A percentile compares a stretch with the other conserved stretches of the same genome.
phyloP scores from a whole-genome alignment of 2,888 invertebrate genomes.

The Thera britannica region DNA sequence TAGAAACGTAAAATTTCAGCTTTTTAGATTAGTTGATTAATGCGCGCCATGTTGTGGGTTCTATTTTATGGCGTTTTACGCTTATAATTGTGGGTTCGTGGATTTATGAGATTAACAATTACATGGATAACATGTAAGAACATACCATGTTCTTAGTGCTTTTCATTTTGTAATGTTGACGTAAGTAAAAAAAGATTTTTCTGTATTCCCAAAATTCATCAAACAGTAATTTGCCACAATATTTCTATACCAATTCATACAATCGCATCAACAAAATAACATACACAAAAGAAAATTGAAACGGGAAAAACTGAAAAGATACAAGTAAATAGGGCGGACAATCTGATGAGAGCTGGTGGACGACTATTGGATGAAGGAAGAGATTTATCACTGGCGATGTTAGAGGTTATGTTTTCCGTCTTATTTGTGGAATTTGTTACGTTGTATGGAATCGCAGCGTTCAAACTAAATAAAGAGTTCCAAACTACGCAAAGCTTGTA shows the following conservation, averaged over 20 bases:
- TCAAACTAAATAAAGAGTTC: background rate
- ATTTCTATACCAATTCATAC: constrained; percentile 20
- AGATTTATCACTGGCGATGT: constrained; percentile 71
- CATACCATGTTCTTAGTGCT: no score
- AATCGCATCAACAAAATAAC: constrained; percentile 40
- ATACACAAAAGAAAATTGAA: constrained; percentile 78
- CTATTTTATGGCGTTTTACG: no score
- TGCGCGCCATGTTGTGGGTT: no score
- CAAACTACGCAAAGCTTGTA: no score
- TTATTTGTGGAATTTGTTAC: constrained; percentile 4
- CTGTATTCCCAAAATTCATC: constrained; percentile 12
- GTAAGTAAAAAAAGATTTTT: background rate
- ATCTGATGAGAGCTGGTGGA: constrained; percentile 73
- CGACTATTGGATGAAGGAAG: constrained; percentile 73
- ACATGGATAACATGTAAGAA: no score
- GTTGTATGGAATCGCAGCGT: background rate
- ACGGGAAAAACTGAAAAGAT: constrained; percentile 70
- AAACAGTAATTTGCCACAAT: constrained; percentile 9
- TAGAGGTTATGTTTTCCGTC: constrained; percentile 26
- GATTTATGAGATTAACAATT: no score
- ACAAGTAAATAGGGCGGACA: constrained; percentile 72
- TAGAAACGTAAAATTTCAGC: no score
- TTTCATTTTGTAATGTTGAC: background rate
- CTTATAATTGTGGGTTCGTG: no score
- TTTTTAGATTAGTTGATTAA: no score